Conservation (phyloP, 2,113 vertebrate species). For the Pseudopodoces humilis region DNA sequence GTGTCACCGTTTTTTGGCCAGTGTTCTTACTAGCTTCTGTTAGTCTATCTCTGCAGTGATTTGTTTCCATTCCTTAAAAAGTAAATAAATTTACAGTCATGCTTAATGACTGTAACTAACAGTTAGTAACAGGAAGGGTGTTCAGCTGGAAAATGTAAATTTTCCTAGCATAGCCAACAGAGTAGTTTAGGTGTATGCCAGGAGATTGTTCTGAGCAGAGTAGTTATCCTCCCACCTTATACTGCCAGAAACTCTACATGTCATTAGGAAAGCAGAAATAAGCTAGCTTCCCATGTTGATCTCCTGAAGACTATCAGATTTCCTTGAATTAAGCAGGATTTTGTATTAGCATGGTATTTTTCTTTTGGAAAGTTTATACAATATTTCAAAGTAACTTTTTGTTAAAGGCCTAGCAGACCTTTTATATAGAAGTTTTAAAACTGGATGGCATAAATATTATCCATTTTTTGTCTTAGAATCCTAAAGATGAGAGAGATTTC, state of each 20-base stretch:
- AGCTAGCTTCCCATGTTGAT: rapidly evolving
- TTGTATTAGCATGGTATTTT: not conserved
- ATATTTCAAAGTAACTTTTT: not conserved
- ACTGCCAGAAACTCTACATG: not conserved
- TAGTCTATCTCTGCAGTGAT: not conserved
- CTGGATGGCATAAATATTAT: not conserved
- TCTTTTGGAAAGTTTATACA: not conserved
- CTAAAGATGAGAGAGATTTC: not conserved
- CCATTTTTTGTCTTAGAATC: not conserved
- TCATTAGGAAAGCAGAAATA: not conserved
- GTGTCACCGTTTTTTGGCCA: not conserved
- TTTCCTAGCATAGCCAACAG: not conserved
- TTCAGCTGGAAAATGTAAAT: not conserved
- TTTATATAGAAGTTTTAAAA: not conserved
- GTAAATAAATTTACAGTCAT: not conserved
- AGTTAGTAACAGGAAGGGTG: not conserved
- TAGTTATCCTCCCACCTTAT: not conserved
- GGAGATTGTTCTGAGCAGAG: not conserved
- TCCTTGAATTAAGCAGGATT: not conserved
- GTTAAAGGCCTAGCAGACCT: not conserved
- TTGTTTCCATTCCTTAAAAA: not conserved
- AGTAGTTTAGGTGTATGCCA: not conserved
- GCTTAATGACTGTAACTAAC: not conserved
- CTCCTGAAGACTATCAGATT: not conserved
- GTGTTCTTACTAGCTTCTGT: not conserved